phyloP scores from a whole-genome alignment of 2,113 vertebrate genomes.

The Suncus etruscus region DNA sequence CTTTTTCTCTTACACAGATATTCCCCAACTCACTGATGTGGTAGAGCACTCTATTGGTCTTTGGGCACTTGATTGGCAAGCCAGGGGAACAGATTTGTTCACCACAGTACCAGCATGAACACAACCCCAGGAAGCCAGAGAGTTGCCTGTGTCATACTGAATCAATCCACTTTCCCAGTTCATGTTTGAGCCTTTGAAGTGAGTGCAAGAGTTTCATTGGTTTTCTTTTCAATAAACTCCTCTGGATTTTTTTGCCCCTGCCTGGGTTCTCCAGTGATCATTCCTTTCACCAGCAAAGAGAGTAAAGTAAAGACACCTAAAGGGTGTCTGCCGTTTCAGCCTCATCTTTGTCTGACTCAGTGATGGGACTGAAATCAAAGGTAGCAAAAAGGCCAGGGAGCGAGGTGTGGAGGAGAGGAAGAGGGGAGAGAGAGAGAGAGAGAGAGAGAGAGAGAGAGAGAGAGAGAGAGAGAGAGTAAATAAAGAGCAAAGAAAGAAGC shows the following conservation, averaged over 20 bases:
- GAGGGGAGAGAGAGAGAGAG: too few relatives aligned
- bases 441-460: too few relatives aligned
- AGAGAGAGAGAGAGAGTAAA: not conserved
- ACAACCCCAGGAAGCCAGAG: not conserved
- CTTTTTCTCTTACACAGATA: not conserved
- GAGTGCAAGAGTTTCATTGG: not conserved
- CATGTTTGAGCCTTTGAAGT: slow-evolving; percentile 14
- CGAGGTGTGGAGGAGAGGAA: too few relatives aligned
- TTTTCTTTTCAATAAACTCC: not conserved
- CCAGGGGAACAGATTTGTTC: not conserved
- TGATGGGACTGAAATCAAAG: not conserved
- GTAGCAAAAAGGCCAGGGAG: not conserved
- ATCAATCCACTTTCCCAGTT: not conserved
- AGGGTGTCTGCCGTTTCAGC: not conserved
- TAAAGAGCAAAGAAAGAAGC: not conserved
- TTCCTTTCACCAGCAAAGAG: not conserved
- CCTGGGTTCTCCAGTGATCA: not conserved
- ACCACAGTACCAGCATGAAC: rapidly evolving
- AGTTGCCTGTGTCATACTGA: not conserved
- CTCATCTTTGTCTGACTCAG: not conserved
- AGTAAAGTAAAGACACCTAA: not conserved
- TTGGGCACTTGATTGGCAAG: not conserved
- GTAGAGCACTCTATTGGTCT: not conserved
- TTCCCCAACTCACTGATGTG: not conserved
- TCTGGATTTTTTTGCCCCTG: not conserved